phyloP scores from a whole-genome alignment of 2,888 invertebrate species.

The Troglohyphantes excavatus region DNA sequence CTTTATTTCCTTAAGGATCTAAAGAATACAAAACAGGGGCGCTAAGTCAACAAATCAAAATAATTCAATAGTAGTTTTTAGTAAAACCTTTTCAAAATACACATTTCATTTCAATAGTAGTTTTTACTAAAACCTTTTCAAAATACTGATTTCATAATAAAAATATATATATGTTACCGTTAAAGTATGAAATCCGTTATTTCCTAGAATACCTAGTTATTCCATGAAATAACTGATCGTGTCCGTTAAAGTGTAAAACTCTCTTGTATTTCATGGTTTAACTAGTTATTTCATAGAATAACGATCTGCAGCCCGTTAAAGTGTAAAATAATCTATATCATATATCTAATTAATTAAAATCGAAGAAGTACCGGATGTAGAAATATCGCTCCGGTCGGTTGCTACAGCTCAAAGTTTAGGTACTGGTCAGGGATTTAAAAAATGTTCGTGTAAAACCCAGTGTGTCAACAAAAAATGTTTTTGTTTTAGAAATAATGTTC shows the following conservation, averaged over 20 bases:
- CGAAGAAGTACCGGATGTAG: background rate
- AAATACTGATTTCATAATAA: no score
- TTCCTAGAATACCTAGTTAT: conserved; percentile 63
- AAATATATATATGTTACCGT: no score
- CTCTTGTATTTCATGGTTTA: conserved; percentile 72
- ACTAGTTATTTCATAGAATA: conserved; percentile 63
- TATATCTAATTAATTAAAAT: conserved; percentile 7
- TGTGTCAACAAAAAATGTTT: conserved; percentile 63
- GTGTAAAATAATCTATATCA: conserved; percentile 36
- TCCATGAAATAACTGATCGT: conserved; percentile 72
- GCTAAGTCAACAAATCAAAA: no score
- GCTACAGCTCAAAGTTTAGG: conserved; percentile 71
- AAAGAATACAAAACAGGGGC: no score
- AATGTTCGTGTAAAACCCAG: conserved; percentile 70
- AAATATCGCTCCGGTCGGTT: conserved; percentile 42
- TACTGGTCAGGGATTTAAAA: conserved; percentile 69
- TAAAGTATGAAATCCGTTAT: conserved; percentile 62
- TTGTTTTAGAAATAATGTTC: no score
- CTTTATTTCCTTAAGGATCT: no score
- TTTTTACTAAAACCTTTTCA: no score
- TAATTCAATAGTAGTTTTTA: no score
- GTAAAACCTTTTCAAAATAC: no score
- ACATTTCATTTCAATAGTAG: no score
- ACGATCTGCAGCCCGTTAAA: conserved; percentile 24
- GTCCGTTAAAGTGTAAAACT: conserved; percentile 74